Evolutionary conservation across 2,113 vertebrate genomes (phyloP).

Genomic region (Nerophis ophidion): DNA sequence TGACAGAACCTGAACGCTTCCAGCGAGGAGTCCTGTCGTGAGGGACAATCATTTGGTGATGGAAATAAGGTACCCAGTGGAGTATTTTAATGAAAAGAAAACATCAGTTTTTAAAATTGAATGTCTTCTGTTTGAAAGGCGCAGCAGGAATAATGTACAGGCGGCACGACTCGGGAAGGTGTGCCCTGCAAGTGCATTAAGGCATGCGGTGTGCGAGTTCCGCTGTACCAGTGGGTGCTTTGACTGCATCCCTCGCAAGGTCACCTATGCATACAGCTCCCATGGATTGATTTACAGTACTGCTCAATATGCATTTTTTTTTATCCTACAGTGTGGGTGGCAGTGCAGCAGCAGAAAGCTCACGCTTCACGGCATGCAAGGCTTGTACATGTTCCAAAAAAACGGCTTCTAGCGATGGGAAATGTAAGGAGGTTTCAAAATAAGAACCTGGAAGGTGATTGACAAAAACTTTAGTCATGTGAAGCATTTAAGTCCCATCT

Average conservation of each 20-base stretch:
- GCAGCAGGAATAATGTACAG: conserved; percentile 30
- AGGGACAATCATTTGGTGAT: conserved; percentile 44
- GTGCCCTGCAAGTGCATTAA: conserved; percentile 20
- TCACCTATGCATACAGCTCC: conserved; percentile 55
- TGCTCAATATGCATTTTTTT: conserved; percentile 55
- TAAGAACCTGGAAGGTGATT: too few relatives aligned
- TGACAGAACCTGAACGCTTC: conserved; percentile 38
- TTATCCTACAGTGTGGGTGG: conserved; percentile 44
- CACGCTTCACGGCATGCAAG: conserved; percentile 3
- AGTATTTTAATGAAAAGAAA: conserved; percentile 62
- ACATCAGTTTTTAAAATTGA: conserved; percentile 48
- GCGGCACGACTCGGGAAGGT: conserved; percentile 9
- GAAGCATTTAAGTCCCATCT: too few relatives aligned
- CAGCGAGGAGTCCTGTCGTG: conserved; percentile 31
- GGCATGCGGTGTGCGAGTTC: conserved; percentile 33
- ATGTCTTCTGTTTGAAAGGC: conserved; percentile 42
- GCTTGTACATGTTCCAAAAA: conserved; percentile 2
- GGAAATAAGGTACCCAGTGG: conserved; percentile 59
- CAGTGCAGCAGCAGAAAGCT: conserved; percentile 8
- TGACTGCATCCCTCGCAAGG: conserved; percentile 51
- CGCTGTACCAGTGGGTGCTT: conserved; percentile 24
- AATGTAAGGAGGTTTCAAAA: too few relatives aligned
- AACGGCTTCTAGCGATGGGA: not conserved
- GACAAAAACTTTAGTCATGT: too few relatives aligned
- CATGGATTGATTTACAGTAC: conserved; percentile 52